Base-by-base conservation (phyloP, 2,113 vertebrate genomes). In the Varanus komodoensis region DNA sequence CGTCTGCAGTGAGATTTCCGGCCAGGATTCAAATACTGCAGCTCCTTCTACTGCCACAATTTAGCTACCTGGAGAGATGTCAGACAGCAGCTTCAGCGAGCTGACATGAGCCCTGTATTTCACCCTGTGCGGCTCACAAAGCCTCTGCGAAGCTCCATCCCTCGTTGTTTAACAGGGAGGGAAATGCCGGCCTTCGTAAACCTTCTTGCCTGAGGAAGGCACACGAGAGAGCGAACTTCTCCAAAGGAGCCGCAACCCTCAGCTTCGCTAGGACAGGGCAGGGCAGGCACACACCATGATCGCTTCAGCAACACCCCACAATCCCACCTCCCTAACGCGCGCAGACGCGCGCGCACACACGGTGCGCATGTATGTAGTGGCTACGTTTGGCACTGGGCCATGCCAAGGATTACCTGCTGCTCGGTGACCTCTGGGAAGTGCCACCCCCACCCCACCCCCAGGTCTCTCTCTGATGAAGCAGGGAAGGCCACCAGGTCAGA, bases 121-220 rank as follows among this genome's bases (percentile, higher is more conserved):
- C 0, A 57, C 52, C 1, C 0, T 0, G 0, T 34, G 34, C 2
- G 34, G 3, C 0, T 0, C 0, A 0, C 0, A 17, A 8, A 6
- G 34, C n/a, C 71, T 34, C 8, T 19, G 23, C 52, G 73, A 1
- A 48, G 82, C 71, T 2, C 12, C 8, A 0, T 0, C 1, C 25
- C 0, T 4, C 61, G 25, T 50, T 44, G 57, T 29, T 67, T 52
- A 34, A 71, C 80, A 27, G 0, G 44, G 34, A 25, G 50, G 0
- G 3, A 6, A 2, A 1, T 0, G 0, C 2, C 0, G 0, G 64
- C 75, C 0, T 0, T 32, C 34, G 67, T 69, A 38, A 1, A 1
- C 81, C 34, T 0, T 61, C 74, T 64, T 75, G 4, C 69, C 25
- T 57, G 82, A 32, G 29, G 48, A 8, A 54, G 0, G 38, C 0